Evolutionary conservation across 2,888 invertebrate species (phyloP).

Genomic region (Drosophila melanosoma): DNA sequence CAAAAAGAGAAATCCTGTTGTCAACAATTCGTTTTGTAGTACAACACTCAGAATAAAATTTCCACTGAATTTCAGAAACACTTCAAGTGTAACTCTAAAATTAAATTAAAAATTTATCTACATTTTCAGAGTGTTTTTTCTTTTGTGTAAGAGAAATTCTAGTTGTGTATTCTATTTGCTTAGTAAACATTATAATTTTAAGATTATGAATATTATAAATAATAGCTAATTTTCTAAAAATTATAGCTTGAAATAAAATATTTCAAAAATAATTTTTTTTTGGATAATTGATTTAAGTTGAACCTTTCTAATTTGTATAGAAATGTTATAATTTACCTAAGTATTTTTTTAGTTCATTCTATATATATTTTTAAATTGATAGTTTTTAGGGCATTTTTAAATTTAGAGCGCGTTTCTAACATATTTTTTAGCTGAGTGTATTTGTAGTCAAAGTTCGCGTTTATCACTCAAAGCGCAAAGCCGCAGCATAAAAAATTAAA

Average conservation of each 20-base stretch:
- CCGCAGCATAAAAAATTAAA: conserved; percentile 64
- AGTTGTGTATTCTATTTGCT: no score
- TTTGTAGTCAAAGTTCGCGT: conserved; percentile 36
- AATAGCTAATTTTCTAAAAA: neutral
- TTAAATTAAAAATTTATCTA: no score
- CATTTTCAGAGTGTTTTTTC: no score
- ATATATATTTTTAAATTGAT: neutral
- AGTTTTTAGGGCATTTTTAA: neutral
- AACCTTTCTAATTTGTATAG: neutral
- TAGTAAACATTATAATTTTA: neutral
- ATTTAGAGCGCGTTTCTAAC: neutral
- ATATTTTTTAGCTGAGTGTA: neutral
- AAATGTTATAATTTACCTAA: neutral
- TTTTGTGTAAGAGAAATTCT: neutral
- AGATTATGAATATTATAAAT: no score
- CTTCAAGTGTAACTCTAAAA: neutral
- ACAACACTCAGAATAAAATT: neutral
- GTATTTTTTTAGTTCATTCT: neutral
- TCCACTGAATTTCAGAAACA: neutral
- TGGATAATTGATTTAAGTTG: neutral
- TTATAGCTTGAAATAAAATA: neutral
- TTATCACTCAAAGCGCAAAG: conserved; percentile 54
- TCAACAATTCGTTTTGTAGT: conserved; percentile 35
- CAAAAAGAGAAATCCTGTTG: neutral
- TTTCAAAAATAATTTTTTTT: neutral